Percentiles rank a stretch among this genome's conserved stretches.
Evolutionary conservation across 2,888 invertebrate species (phyloP).

Genomic region (Athripsodes cinereus): DNA sequence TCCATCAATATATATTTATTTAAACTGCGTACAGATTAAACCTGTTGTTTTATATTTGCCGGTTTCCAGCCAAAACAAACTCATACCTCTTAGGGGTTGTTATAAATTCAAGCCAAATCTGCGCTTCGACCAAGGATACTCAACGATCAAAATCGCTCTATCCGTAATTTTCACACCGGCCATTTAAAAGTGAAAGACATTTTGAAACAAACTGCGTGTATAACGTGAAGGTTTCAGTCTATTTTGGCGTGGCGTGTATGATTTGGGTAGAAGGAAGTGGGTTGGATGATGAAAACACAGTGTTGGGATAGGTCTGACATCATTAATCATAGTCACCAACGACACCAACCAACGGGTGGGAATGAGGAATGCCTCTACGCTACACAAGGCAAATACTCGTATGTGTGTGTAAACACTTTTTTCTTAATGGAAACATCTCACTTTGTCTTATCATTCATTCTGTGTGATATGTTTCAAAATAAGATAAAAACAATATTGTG

Average conservation of each 20-base stretch:
- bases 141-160: neutral
- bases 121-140: neutral
- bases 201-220: too few relatives aligned
- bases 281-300: neutral
- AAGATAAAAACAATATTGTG: too few relatives aligned
- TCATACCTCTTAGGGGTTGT: neutral
- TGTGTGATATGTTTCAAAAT: too few relatives aligned
- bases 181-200: neutral
- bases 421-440: too few relatives aligned
- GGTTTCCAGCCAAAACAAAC: neutral
- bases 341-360: neutral
- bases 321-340: slow-evolving; percentile 14
- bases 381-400: too few relatives aligned
- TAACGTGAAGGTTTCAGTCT: too few relatives aligned
- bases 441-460: too few relatives aligned
- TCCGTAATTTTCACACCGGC: neutral
- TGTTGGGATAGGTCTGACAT: slow-evolving; percentile 13
- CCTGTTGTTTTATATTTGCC: neutral
- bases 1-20: too few relatives aligned
- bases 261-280: neutral
- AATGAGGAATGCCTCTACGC: too few relatives aligned
- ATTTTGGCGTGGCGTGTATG: neutral
- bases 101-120: neutral
- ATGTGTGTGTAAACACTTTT: too few relatives aligned
- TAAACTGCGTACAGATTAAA: neutral